Evolutionary conservation across 2,797 vertebrate genomes (phyloP).

Genomic region (Coregonus sp.): DNA sequence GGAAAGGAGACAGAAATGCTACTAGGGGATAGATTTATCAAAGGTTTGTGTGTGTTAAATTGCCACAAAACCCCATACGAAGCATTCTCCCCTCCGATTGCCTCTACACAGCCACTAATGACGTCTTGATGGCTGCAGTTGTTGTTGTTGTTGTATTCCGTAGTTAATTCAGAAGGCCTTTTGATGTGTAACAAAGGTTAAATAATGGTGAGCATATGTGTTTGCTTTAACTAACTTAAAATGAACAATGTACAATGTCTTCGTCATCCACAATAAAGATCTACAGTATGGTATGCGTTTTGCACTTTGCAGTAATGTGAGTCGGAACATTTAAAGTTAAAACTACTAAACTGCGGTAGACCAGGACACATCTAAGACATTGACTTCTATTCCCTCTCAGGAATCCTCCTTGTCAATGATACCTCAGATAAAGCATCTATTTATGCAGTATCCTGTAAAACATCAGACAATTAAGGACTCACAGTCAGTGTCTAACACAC

Average conservation of each 20-base stretch:
- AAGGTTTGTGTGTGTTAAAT: too few relatives aligned
- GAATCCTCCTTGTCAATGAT: too few relatives aligned
- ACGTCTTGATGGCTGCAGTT: slow-evolving; percentile 14
- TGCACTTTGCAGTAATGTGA: background rate
- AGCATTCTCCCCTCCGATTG: background rate
- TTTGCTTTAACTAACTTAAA: slow-evolving; percentile 34
- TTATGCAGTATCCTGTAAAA: background rate
- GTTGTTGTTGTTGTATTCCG: background rate
- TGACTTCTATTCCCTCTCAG: too few relatives aligned
- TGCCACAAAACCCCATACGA: too few relatives aligned
- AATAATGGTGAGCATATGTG: slow-evolving; percentile 12
- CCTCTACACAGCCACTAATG: slow-evolving; percentile 21
- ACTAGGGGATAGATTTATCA: too few relatives aligned
- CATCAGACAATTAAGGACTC: background rate
- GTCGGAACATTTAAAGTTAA: too few relatives aligned
- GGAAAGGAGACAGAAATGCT: too few relatives aligned
- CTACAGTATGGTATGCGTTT: background rate
- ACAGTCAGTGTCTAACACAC: background rate
- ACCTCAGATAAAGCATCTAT: too few relatives aligned
- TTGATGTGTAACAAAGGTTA: slow-evolving; percentile 33
- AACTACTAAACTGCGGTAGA: too few relatives aligned
- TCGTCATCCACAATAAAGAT: background rate
- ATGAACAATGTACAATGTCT: background rate
- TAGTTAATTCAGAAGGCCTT: slow-evolving; percentile 25
- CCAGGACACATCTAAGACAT: too few relatives aligned